phyloP scores from a whole-genome alignment of 1,140 invertebrate genomes.

The Cotesia chilonis region DNA sequence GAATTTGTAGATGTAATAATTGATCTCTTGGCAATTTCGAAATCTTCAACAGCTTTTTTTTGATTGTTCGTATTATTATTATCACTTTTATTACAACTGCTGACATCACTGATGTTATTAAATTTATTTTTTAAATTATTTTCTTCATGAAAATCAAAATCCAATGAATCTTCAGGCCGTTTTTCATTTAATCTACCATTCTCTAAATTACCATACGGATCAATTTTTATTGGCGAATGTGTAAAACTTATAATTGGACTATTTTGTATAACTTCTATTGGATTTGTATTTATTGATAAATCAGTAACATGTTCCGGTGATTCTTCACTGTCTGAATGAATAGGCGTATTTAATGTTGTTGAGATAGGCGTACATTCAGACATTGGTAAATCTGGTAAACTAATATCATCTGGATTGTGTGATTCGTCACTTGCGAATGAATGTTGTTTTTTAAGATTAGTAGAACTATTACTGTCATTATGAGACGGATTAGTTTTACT shows the following conservation, averaged over 20 bases:
- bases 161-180: constrained; percentile 47
- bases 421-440: constrained; percentile 56
- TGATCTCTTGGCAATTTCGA: constrained; percentile 28
- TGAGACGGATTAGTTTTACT: neutral
- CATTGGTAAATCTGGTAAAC: constrained; percentile 59
- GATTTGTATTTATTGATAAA: constrained; percentile 57
- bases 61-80: neutral
- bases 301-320: constrained; percentile 52
- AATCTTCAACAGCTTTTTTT: constrained; percentile 22
- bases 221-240: constrained; percentile 53
- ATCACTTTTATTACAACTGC: too few species aligned
- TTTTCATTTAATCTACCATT: constrained; percentile 26
- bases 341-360: constrained; percentile 62
- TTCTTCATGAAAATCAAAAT: constrained; percentile 50
- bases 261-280: constrained; percentile 60
- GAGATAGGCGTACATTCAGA: constrained; percentile 60
- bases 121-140: constrained; percentile 27
- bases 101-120: neutral
- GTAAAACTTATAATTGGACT: constrained; percentile 63
- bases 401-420: constrained; percentile 60
- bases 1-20: neutral
- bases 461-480: neutral
- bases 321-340: constrained; percentile 62
- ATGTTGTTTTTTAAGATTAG: constrained; percentile 49
- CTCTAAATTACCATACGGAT: constrained; percentile 45